Conservation (phyloP, 64 coral and sea anemone genomes). For the Stichodactyla mertensii region DNA sequence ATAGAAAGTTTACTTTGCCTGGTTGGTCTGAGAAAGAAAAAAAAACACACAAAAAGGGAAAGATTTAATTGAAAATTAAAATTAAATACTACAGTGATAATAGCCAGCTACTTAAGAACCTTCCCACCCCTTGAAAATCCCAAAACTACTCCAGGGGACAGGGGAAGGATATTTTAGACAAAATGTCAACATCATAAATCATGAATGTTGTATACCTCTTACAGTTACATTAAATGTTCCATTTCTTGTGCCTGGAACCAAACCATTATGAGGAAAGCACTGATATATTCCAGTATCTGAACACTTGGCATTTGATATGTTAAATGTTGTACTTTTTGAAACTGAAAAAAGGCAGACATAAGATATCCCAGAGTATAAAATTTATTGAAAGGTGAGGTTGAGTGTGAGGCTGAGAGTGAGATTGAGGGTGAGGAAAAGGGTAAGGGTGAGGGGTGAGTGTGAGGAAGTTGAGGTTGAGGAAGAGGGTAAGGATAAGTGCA, state of each 20-base stretch:
- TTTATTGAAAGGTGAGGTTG: too few relatives aligned
- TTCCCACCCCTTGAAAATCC: background rate
- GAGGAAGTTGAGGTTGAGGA: too few relatives aligned
- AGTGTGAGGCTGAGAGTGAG: too few relatives aligned
- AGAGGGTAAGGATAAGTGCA: too few relatives aligned
- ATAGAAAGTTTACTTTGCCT: background rate
- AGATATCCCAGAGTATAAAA: background rate
- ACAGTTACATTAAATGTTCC: background rate
- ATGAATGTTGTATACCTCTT: background rate
- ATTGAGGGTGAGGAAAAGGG: too few relatives aligned
- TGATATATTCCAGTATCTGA: background rate
- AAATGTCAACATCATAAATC: too few relatives aligned
- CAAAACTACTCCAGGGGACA: background rate
- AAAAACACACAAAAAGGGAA: background rate
- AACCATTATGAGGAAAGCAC: background rate
- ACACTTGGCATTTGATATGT: background rate
- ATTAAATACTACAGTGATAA: background rate
- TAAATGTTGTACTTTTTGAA: background rate
- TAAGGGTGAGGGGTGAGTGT: too few relatives aligned
- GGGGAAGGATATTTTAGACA: too few relatives aligned
- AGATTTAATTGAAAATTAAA: background rate
- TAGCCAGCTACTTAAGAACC: too few relatives aligned
- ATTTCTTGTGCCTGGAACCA: background rate
- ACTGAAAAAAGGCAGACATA: background rate
- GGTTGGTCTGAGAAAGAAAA: background rate